Percentiles rank a stretch among this genome's conserved stretches.
These are phyloP conservation scores for Drosophila helvetica DNA, from an alignment of 2,888 invertebrate species.

Conservation along the genomic window DNA sequence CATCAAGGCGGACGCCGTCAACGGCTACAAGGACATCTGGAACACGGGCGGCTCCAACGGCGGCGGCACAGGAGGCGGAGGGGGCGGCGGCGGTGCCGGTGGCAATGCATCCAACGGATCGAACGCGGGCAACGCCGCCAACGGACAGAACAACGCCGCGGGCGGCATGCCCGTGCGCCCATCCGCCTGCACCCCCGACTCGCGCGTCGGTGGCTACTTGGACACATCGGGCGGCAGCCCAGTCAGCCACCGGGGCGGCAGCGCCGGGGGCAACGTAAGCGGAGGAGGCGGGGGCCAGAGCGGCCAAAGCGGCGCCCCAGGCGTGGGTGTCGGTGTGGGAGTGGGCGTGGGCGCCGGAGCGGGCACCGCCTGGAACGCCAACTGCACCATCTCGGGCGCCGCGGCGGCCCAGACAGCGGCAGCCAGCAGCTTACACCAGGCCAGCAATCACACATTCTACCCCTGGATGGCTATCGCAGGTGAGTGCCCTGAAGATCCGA, in stretches of 20 bases:
- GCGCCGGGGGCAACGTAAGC: conserved; percentile 85
- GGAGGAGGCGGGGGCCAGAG: conserved; percentile 87
- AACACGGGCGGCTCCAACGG: conserved; percentile 84
- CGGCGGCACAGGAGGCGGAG: conserved; percentile 85
- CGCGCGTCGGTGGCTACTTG: conserved; percentile 90
- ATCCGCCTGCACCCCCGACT: conserved; percentile 95
- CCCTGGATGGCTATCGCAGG: conserved; percentile 99
- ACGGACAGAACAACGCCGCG: conserved; percentile 86
- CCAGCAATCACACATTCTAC: conserved; percentile 96
- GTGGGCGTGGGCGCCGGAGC: conserved; percentile 84
- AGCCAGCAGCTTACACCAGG: conserved; percentile 94
- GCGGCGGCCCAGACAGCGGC: conserved; percentile 91
- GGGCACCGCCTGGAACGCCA: conserved; percentile 93
- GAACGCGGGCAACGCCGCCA: conserved; percentile 79
- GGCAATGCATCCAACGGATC: conserved; percentile 76
- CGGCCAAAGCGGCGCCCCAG: conserved; percentile 86
- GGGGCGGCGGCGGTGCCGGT: conserved; percentile 86
- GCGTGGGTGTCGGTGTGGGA: conserved; percentile 85
- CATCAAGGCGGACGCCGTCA: conserved; percentile 85
- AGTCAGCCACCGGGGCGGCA: conserved; percentile 89
- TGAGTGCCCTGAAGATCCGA: conserved; percentile 85
- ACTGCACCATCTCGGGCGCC: conserved; percentile 91
- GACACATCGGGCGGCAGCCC: conserved; percentile 91
- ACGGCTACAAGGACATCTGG: conserved; percentile 88
- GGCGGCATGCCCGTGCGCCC: conserved; percentile 88